Base-by-base conservation (phyloP, 2,888 invertebrate species). In the Petrophora chlorosata region DNA sequence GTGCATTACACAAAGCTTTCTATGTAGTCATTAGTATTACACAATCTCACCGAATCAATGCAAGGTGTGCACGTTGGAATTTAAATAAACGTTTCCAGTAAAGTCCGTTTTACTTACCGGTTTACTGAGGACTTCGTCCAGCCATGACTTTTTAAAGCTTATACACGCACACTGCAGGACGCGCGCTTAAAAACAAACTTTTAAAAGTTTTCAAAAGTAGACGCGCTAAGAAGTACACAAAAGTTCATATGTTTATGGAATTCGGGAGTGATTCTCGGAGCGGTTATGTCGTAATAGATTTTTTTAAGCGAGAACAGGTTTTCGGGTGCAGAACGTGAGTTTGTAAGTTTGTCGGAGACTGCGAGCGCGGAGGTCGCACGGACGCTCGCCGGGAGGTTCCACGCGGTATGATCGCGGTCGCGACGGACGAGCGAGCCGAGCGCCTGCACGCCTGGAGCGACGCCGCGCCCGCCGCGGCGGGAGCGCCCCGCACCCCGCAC, bases 51-150 rank as follows among this genome's bases (percentile, higher is more conserved):
- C 48, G 34, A 50, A 48, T 32, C 50, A 44, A 42, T 42, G 47
- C 50, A 40, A 38, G 41, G 53, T 40, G 33, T 39, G 56, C 58
- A 50, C 57, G 57, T 53, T 48, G 38, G 33, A 50, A 63, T 74
- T 74, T 63, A 67, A 73, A 71, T 61, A 74, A 67, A 62, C 40
- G 42, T 75, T 71, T 74, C 76, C 79, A 79, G 77, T 79, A 80
- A 76, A 71, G 72, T 79, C 68, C 73, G 76, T 83, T 82, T 80
- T 70, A 86, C 88, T 85, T 87, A 87, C 87, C 87, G 84, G 86
- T 88, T 88, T 83, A 85, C 68, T 68, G 75, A 76, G 79, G 75
- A 79, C 78, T 79, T 77, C 72, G 79, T 73, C 74, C 81, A 77
- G 80, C 76, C 82, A 84, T 86, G 70, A 78, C 76, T 76, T 70